phyloP scores from a whole-genome alignment of 92 coral and sea anemone species.

The Parazoanthus darwini region DNA sequence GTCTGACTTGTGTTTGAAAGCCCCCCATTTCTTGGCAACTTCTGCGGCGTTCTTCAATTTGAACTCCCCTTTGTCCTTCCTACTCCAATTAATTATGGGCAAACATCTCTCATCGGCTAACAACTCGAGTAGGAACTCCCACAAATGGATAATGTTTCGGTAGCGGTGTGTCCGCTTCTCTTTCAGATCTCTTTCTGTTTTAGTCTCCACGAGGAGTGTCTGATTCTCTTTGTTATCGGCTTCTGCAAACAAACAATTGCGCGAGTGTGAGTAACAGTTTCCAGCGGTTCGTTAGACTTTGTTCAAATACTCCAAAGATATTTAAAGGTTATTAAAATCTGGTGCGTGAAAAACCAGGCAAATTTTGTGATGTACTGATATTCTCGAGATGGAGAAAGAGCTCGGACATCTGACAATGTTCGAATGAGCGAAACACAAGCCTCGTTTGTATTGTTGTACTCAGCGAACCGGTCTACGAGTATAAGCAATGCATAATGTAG shows the following conservation, averaged over 20 bases:
- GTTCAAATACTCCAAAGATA: too few relatives aligned
- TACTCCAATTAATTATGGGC: slow-evolving; percentile 86
- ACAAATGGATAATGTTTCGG: slow-evolving; percentile 87
- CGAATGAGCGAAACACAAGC: too few relatives aligned
- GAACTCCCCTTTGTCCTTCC: slow-evolving; percentile 79
- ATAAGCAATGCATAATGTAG: too few relatives aligned
- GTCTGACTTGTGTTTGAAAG: slow-evolving; percentile 72
- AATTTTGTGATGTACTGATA: too few relatives aligned
- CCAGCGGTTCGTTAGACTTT: not conserved
- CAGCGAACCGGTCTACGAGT: too few relatives aligned
- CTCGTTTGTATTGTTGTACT: too few relatives aligned
- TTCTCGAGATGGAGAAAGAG: not conserved
- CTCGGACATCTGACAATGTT: too few relatives aligned
- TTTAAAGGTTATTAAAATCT: too few relatives aligned
- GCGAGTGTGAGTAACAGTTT: not conserved
- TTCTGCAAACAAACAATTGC: not conserved
- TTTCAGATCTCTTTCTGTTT: not conserved
- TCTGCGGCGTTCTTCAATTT: slow-evolving; percentile 79
- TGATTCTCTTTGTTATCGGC: slow-evolving; percentile 22
- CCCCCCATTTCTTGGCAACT: slow-evolving; percentile 92
- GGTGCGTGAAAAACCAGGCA: too few relatives aligned
- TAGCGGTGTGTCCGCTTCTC: slow-evolving; percentile 47
- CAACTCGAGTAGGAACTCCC: slow-evolving; percentile 89
- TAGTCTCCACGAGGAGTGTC: not conserved
- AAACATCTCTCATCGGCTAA: slow-evolving; percentile 61